These are phyloP conservation scores for Halesus radiatus DNA, from an alignment of 1,140 invertebrate species.

Conservation along the genomic window DNA sequence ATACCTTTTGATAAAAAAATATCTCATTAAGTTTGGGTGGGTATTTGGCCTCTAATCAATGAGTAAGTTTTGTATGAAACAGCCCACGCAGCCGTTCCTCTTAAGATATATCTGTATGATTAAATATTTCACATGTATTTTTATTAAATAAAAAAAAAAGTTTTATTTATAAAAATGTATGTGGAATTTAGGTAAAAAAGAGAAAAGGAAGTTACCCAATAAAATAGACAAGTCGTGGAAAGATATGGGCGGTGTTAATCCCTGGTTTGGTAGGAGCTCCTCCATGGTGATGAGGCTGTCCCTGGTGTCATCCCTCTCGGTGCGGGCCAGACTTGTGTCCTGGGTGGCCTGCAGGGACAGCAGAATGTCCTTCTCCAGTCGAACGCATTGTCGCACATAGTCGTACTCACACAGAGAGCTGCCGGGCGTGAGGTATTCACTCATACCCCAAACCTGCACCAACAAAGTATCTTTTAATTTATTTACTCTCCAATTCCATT, in stretches of 20 bases:
- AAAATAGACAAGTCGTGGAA: conserved; percentile 85
- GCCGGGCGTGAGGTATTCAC: conserved; percentile 83
- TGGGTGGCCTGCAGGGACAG: conserved; percentile 80
- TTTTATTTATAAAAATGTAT: too few relatives aligned
- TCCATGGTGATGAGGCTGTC: conserved; percentile 80
- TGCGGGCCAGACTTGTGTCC: conserved; percentile 71
- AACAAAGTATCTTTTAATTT: neutral
- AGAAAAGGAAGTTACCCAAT: conserved; percentile 71
- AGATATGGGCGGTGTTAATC: conserved; percentile 78
- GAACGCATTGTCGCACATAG: conserved; percentile 94
- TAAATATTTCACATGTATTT: too few relatives aligned
- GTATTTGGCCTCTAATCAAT: too few relatives aligned
- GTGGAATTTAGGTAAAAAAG: too few relatives aligned
- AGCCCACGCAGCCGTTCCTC: too few relatives aligned
- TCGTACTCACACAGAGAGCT: conserved; percentile 88
- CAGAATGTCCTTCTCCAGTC: conserved; percentile 91
- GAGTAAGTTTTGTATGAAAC: too few relatives aligned
- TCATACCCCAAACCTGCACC: conserved; percentile 81
- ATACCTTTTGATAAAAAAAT: too few relatives aligned
- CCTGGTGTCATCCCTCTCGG: conserved; percentile 80
- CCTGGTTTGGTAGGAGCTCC: conserved; percentile 82
- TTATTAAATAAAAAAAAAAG: too few relatives aligned
- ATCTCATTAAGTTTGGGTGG: too few relatives aligned
- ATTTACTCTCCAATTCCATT: too few relatives aligned
- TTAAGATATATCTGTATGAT: too few relatives aligned